Percentiles rank a stretch among this genome's conserved stretches.
These are phyloP conservation scores for Nemurella pictetii DNA, from an alignment of 2,888 invertebrate genomes.

Conservation along the genomic window DNA sequence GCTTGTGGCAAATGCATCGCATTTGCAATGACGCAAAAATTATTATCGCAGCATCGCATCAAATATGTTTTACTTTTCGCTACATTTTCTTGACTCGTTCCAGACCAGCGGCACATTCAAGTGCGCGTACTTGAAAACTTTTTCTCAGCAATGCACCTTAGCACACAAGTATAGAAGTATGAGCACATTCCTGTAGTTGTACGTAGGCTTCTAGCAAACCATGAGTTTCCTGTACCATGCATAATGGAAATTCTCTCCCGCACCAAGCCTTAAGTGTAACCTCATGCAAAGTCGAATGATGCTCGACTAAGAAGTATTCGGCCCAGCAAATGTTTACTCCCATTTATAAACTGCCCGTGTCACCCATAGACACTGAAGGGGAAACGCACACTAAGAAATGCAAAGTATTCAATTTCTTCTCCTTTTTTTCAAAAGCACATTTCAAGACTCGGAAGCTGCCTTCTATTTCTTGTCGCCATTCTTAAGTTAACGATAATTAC, in stretches of 20 bases:
- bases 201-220: neutral
- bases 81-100: neutral
- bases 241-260: conserved; percentile 8
- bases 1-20: neutral
- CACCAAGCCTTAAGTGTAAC: conserved; percentile 3
- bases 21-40: neutral
- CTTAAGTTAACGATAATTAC: neutral
- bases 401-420: neutral
- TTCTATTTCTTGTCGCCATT: neutral
- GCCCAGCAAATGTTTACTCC: neutral
- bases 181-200: neutral
- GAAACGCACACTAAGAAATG: neutral
- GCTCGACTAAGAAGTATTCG: conserved; percentile 2
- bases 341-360: neutral
- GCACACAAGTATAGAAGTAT: neutral
- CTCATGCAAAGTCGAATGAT: neutral
- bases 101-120: neutral
- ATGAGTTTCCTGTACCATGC: conserved; percentile 4
- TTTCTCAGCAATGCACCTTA: neutral
- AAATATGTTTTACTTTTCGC: neutral
- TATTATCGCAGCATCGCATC: neutral
- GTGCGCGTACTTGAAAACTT: neutral
- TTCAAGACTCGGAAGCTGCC: neutral
- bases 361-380: neutral
- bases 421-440: neutral